These are phyloP conservation scores for Lutraria rhynchaena DNA, from an alignment of 1,140 invertebrate species.

Conservation along the genomic window DNA sequence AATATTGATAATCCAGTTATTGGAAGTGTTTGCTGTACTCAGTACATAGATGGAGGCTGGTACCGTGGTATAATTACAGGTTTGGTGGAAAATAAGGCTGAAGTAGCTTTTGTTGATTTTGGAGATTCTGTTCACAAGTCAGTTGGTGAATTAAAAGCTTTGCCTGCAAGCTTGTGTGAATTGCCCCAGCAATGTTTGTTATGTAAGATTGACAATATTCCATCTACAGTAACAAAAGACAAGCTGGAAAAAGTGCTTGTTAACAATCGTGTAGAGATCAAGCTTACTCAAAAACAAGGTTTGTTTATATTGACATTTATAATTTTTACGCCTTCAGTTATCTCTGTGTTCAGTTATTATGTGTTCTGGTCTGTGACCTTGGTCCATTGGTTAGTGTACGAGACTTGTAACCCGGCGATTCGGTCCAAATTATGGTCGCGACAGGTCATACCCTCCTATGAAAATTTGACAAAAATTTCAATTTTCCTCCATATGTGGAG, in stretches of 20 bases:
- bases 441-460: too few species aligned
- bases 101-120: slow-evolving; percentile 90
- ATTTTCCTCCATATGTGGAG: too few species aligned
- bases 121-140: slow-evolving; percentile 80
- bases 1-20: slow-evolving; percentile 20
- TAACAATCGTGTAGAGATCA: slow-evolving; percentile 63
- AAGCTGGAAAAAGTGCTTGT: slow-evolving; percentile 56
- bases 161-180: slow-evolving; percentile 41
- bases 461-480: too few species aligned
- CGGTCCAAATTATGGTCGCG: too few species aligned
- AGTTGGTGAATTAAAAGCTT: slow-evolving; percentile 48
- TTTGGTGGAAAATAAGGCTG: slow-evolving; percentile 83
- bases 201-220: slow-evolving; percentile 56
- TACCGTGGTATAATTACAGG: slow-evolving; percentile 89
- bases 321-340: too few species aligned
- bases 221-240: background rate
- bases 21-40: slow-evolving; percentile 83
- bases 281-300: slow-evolving; percentile 60
- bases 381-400: too few species aligned
- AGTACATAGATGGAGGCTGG: slow-evolving; percentile 89
- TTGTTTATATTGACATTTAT: background rate
- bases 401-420: too few species aligned
- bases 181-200: slow-evolving; percentile 66
- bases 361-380: too few species aligned
- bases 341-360: too few species aligned